Conservation (phyloP, 2,888 invertebrate genomes). For the Thymelicus sylvestris region DNA sequence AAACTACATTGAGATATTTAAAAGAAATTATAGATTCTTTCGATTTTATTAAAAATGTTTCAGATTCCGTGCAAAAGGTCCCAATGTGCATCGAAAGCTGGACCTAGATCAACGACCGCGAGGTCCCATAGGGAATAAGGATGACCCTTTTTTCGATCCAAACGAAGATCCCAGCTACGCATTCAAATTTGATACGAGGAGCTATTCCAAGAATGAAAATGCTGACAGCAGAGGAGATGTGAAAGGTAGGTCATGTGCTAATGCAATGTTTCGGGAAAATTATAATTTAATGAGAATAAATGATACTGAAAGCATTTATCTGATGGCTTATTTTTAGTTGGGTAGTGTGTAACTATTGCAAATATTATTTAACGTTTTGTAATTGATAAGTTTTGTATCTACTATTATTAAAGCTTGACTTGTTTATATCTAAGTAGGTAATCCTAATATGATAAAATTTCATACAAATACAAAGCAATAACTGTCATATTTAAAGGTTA, state of each 20-base stretch:
- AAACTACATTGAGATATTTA: not conserved
- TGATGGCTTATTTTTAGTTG: too few relatives aligned
- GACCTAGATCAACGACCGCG: constrained; percentile 88
- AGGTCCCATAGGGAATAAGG: constrained; percentile 87
- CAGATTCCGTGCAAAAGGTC: constrained; percentile 90
- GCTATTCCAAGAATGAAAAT: constrained; percentile 88
- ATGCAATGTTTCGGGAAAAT: not conserved
- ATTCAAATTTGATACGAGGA: constrained; percentile 87
- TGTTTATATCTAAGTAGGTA: too few relatives aligned
- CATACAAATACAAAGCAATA: too few relatives aligned
- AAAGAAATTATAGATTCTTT: not conserved
- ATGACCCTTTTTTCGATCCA: constrained; percentile 90
- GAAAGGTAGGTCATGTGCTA: constrained; percentile 69
- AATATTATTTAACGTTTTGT: too few relatives aligned
- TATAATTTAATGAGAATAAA: too few relatives aligned
- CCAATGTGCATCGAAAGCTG: constrained; percentile 89
- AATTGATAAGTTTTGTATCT: too few relatives aligned
- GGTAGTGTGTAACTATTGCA: too few relatives aligned
- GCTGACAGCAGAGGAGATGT: constrained; percentile 86
- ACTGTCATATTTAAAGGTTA: too few relatives aligned
- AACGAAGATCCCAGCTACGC: constrained; percentile 91
- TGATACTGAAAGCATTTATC: too few relatives aligned
- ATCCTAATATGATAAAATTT: too few relatives aligned
- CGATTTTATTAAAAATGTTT: constrained; percentile 20
- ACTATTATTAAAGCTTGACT: too few relatives aligned